phyloP scores from a whole-genome alignment of 2,113 vertebrate genomes.

The Malurus elegans region DNA sequence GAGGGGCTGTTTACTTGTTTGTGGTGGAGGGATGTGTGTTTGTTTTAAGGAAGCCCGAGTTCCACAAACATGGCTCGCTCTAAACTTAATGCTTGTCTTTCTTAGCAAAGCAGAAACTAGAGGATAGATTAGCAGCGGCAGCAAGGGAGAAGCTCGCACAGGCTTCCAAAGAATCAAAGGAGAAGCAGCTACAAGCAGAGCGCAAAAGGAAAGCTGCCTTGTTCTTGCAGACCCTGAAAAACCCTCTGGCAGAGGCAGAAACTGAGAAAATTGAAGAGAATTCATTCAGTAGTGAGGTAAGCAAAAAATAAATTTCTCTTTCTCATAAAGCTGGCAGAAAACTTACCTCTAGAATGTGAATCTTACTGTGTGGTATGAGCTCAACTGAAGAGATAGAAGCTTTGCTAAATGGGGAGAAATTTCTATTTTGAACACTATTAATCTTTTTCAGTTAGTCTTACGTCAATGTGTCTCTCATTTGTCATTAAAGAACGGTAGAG shows the following conservation, averaged over 20 bases:
- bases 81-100: not conserved
- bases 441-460: not conserved
- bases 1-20: not conserved
- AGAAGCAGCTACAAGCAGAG: conserved; percentile 96
- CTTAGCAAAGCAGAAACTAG: conserved; percentile 94
- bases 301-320: not conserved
- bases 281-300: conserved; percentile 77
- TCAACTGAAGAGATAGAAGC: not conserved
- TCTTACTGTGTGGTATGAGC: not conserved
- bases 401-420: not conserved
- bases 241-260: conserved; percentile 84
- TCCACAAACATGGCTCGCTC: not conserved
- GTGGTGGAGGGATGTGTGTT: not conserved
- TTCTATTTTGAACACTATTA: not conserved
- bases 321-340: not conserved
- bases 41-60: not conserved
- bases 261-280: conserved; percentile 79
- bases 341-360: not conserved
- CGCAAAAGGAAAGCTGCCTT: conserved; percentile 94
- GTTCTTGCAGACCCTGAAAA: conserved; percentile 90
- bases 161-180: conserved; percentile 96
- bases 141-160: conserved; percentile 97
- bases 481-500: not conserved
- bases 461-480: not conserved
- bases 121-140: conserved; percentile 95